phyloP scores from a whole-genome alignment of 2,888 invertebrate species.

The Epistrophe grossulariae region DNA sequence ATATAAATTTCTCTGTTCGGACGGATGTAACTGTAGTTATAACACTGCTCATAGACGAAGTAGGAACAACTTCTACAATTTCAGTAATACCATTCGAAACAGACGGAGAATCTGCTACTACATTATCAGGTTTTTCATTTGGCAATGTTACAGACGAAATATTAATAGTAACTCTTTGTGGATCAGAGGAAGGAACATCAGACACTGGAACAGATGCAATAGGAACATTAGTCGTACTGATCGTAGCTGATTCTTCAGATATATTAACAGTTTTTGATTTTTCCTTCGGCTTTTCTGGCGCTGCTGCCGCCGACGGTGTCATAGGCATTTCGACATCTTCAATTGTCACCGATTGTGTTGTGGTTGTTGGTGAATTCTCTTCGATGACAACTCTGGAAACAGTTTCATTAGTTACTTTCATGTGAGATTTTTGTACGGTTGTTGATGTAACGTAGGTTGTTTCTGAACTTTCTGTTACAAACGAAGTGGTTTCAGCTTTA shows the following conservation, averaged over 20 bases:
- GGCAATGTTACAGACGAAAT: conserved; percentile 44
- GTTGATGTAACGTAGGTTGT: conserved; percentile 76
- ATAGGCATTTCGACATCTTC: conserved; percentile 10
- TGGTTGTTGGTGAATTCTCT: conserved; percentile 38
- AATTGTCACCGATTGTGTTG: conserved; percentile 28
- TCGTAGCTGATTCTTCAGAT: background rate
- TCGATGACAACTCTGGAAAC: conserved; percentile 33
- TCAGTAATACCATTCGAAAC: conserved; percentile 15
- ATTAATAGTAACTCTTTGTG: conserved; percentile 26
- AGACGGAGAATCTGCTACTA: background rate
- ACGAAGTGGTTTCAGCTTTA: conserved; percentile 59
- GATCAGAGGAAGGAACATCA: conserved; percentile 26
- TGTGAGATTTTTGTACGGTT: conserved; percentile 47
- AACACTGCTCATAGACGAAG: conserved; percentile 30
- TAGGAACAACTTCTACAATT: conserved; percentile 2
- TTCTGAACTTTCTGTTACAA: conserved; percentile 39
- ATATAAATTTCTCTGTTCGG: conserved; percentile 47
- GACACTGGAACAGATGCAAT: conserved; percentile 30
- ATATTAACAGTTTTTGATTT: conserved; percentile 13
- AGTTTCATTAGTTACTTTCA: conserved; percentile 36
- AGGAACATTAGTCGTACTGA: conserved; percentile 32
- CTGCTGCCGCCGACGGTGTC: background rate
- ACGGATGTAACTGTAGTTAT: conserved; percentile 46
- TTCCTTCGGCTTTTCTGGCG: background rate
- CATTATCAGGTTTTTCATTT: conserved; percentile 17